Evolutionary conservation across 2,888 invertebrate species (phyloP), one percentile per base, ranked within the genome.

Genomic region (Andrena flavipes): DNA sequence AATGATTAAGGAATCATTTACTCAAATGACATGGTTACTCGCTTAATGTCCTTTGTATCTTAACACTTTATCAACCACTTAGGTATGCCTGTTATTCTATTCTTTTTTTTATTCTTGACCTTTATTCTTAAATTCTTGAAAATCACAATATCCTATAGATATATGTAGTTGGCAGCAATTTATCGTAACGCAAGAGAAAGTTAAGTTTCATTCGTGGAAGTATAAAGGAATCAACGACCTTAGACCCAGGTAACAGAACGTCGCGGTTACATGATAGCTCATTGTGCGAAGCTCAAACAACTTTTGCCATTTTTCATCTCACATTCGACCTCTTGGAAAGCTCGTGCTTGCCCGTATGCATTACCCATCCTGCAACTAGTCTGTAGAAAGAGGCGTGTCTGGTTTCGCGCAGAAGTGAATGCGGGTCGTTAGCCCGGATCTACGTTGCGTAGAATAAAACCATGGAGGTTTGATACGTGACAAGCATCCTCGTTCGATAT

Each of bases 341-440:
- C 63, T 60, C 51, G 42, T 49, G 63, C 42, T 42, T 29, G 29
- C 72, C 48, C 48, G 62, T 56, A 67, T 64, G 68, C 54, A 70
- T 80, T 80, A 69, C 59, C 64, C 72, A 76, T 62, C 42, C 20
- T 62, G 35, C 33, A 54, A 71, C 51, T 49, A 70, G 8, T 30
- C 29, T 49, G 54, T 2, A 10, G 4, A 62, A 59, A 7, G 16
- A 71, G 73, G 83, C 48, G 77, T 78, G 70, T 51, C 83, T 59
- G 33, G 54, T 54, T 54, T 60, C 6, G 42, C 56, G 29, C 56
- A 33, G 68, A 68, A 30, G 26, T n/a, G 23, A 4, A 49, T 62
- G 26, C 62, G 23, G 78, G 82, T 83, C 83, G 59, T 82, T 78
- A 67, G 70, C 83, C 76, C 70, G 73, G 67, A 78, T 71, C 69